Base-by-base conservation (phyloP, 2,888 invertebrate species). In the Aporophyla nigra region DNA sequence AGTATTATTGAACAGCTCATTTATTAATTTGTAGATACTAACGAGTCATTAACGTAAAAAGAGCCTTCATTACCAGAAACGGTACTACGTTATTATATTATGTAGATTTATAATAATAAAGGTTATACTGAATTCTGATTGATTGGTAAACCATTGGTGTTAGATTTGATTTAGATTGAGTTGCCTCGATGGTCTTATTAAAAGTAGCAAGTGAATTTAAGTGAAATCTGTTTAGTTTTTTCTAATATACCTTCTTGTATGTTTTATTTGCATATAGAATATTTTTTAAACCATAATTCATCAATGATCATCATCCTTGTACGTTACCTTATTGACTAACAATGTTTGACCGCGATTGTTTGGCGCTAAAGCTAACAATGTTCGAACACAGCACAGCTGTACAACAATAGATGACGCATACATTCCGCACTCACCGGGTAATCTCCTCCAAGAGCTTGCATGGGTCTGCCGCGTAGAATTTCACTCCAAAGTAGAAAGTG, bases 391-490 rank as follows among this genome's bases (percentile, higher is more conserved):
- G 21, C 58, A 33, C 49, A 76, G 76, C 53, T 71, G 67, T 46
- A 59, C 40, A 43, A 74, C 62, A 79, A 74, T 59, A 69, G 58
- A 83, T 76, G 80, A 80, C 69, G 49, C 71, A 78, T 21, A 72
- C 46, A 66, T 69, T 79, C 49, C 58, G 21, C 69, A 78, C 85
- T 87, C 97, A 99, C 99, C 99, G 98, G 78, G 99, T 99, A 90
- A 99, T 99, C 97, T 99, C 99, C 96, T 99, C 99, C 80, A 99
- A 97, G 79, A 99, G 97, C 94, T 99, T 99, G 97, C 99, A 99
- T 1, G 99, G 99, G 96, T 99, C 99, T 1, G 99, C 99, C 5
- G 99, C 99, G 95, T 99, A 99, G 95, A 99, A 99, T 96, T 99
- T 99, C 83, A 99, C 99, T 77, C 99, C 99, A 93, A 99, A 99